Evolutionary conservation across 2,113 vertebrate genomes (phyloP), one percentile per base, ranked within the genome.

Genomic region (Oophaga pumilio): DNA sequence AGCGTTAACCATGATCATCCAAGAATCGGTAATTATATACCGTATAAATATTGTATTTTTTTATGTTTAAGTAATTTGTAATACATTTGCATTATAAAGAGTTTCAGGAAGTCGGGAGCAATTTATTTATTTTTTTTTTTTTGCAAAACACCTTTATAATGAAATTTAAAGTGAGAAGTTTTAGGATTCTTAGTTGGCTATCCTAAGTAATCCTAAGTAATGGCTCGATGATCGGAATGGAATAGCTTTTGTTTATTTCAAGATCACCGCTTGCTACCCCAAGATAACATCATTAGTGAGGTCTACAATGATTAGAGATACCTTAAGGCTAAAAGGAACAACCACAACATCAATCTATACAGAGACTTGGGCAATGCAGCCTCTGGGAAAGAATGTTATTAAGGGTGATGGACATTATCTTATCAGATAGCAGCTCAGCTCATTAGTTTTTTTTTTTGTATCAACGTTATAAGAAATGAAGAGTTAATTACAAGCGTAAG

Each of bases 361-460:
- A 86, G 73, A 85, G 57, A 76, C 57, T 62, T 79, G 62, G 57
- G 76, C 26, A 80, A 57, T 57, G 52, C 20, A 24, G 76, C 85
- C 85, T 66, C 60, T 26, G 18, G 85, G 62, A 86, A 83, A 53
- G 81, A 83, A 83, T 83, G 81, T 83, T 83, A 83, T 69, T 83
- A 68, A 68, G 33, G 20, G 64, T 83, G 76, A 80, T 68, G 64
- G 76, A 79, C 85, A 80, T 86, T 86, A 80, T 86, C 85, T 86
- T 69, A 80, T 86, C 85, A 79, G 60, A 79, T 86, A 76, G 52
- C 20, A 86, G 20, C 64, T 69, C 18, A 86, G 60, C 62, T 86
- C 76, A 86, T 86, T 86, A 86, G 85, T 52, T 62, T 59, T 68
- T 74, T 82, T n/a, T 50, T 50, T 82, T n/a, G n/a, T 50, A 83